These are phyloP conservation scores for Megaceryle torquata DNA, from an alignment of 2,113 vertebrate species.

Conservation along the genomic window DNA sequence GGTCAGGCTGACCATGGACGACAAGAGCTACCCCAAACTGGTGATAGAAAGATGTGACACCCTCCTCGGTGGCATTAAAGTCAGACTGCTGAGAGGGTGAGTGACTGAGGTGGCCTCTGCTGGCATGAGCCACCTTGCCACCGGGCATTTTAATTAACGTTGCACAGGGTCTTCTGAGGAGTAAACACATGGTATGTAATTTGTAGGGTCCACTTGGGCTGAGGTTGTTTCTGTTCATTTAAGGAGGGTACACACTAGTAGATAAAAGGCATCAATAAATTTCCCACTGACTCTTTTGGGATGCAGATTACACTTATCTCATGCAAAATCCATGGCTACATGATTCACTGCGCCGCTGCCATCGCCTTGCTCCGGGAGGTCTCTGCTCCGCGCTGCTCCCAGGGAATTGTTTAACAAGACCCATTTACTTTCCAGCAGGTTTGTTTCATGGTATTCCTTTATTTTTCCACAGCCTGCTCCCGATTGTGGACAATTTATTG, in stretches of 20 bases:
- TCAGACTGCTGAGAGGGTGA: constrained; percentile 66
- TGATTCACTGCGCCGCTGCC: not conserved
- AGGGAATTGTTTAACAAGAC: constrained; percentile 31
- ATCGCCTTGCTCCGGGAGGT: not conserved
- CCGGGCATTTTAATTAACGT: not conserved
- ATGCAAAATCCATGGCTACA: constrained; percentile 10
- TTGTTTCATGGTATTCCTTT: not conserved
- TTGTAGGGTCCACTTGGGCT: not conserved
- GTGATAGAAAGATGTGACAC: constrained; percentile 61
- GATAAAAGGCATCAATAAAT: constrained; percentile 30
- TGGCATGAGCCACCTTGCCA: rapidly evolving
- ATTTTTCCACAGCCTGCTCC: constrained; percentile 69
- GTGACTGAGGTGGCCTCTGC: not conserved
- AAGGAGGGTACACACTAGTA: not conserved
- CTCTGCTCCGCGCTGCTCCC: not conserved
- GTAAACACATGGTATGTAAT: rapidly evolving
- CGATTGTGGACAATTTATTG: constrained; percentile 73
- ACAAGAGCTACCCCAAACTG: constrained; percentile 41
- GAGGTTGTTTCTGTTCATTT: not conserved
- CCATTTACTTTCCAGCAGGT: constrained; percentile 11
- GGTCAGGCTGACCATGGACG: constrained; percentile 67
- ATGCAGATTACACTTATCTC: constrained; percentile 45
- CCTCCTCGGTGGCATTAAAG: constrained; percentile 59
- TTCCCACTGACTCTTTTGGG: constrained; percentile 31
- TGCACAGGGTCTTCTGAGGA: rapidly evolving